Conservation (phyloP, 2,797 vertebrate genomes). For the Cephalopachus bancanus region DNA sequence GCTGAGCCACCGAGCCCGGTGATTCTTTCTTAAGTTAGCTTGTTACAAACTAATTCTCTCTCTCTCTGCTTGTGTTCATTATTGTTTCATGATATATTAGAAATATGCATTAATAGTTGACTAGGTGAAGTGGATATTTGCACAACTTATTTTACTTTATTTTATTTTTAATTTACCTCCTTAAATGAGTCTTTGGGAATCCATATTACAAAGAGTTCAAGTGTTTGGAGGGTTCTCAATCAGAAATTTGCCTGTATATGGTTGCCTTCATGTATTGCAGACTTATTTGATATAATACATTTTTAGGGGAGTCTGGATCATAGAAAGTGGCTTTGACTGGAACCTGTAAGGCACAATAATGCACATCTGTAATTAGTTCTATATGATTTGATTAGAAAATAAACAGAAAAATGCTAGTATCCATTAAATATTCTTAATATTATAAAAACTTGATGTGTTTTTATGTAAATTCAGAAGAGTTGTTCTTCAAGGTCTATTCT, state of each 20-base stretch:
- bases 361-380: neutral
- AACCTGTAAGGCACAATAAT: neutral
- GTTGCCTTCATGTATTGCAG: rapidly evolving
- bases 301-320: neutral
- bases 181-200: neutral
- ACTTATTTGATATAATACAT: neutral
- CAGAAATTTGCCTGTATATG: neutral
- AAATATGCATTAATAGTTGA: neutral
- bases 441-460: neutral
- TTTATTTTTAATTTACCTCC: neutral
- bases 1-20: too few relatives aligned
- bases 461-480: neutral
- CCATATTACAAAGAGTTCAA: neutral
- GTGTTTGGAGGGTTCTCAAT: neutral
- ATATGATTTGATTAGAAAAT: neutral
- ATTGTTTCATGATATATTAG: neutral
- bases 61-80: neutral
- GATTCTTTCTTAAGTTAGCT: neutral
- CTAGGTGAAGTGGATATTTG: neutral
- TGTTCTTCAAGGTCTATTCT: neutral
- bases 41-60: neutral
- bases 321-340: neutral
- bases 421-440: neutral
- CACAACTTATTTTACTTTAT: neutral
- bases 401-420: neutral